Evolutionary conservation across 2,888 invertebrate genomes (phyloP), one percentile per base, ranked within the genome.

Genomic region (Aphodius sticticus): DNA sequence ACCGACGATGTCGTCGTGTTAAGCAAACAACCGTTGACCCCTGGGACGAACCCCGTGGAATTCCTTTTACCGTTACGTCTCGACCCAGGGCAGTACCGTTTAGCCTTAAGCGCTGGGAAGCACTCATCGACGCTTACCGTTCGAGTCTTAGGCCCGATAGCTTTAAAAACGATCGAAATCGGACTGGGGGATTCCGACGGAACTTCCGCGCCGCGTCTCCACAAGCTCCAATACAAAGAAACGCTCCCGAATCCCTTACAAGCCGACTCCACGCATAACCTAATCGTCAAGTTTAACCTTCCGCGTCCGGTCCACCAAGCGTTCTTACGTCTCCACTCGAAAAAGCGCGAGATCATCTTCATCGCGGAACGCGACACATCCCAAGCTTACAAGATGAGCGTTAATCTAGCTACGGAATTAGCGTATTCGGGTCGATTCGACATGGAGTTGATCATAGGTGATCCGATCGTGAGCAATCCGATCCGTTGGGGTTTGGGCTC

Each of bases 181-280:
- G 97, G 97, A 5, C 92, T 98, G 16, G 95, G 95, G 2, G 98
- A 99, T 88, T 94, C 96, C 6, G 98, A 99, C 88, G 96, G 97
- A 82, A 94, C 95, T 2, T 95, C 96, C 35, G 94, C 95, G 79
- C 94, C 96, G 0, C 95, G 95, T 88, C 90, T 96, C 79, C 93
- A 90, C 81, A 95, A 95, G 82, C 91, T 98, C 6, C 88, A 90
- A 0, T 93, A 94, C 87, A 96, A 96, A 0, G 92, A 93, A 81
- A 95, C 95, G 87, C 89, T 97, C 38, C 85, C 90, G 0, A 92
- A 92, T 72, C 90, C 91, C 9, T 90, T 98, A 16, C 94, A 95
- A 84, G 97, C 96, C 6, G 99, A 99, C 90, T 94, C 94, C 83
- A 94, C 97, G 85, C 98, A 99, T 89, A 92, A 92, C 86, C 90